A percentile compares a stretch with the other conserved stretches of the same genome.
Evolutionary conservation across 2,113 vertebrate genomes (phyloP).

Genomic region (Penelope pileata): DNA sequence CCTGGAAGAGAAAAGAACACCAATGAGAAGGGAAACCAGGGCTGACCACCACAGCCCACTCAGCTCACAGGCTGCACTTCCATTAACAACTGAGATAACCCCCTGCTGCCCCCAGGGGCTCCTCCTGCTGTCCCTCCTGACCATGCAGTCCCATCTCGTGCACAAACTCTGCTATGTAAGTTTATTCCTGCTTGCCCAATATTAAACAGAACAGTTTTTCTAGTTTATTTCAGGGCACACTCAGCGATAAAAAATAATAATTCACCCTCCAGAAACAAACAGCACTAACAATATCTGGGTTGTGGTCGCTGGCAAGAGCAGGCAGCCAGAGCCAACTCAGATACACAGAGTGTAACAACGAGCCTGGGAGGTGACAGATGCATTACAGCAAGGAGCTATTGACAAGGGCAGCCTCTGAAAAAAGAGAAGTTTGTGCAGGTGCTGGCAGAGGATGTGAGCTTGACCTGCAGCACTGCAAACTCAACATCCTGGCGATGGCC

Average conservation of each 20-base stretch:
- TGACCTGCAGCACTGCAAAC: neutral
- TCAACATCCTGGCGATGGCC: neutral
- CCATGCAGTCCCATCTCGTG: neutral
- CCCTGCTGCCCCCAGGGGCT: neutral
- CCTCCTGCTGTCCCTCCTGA: neutral
- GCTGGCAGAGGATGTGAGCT: neutral
- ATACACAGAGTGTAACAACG: neutral
- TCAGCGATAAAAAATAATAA: neutral
- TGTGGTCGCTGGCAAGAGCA: neutral
- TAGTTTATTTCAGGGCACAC: neutral
- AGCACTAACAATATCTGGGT: accelerated
- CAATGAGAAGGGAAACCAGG: neutral
- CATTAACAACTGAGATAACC: neutral
- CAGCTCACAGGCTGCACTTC: neutral
- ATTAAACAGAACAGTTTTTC: neutral
- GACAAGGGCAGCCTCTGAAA: neutral
- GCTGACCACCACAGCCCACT: neutral
- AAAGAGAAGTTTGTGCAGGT: neutral
- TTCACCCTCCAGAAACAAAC: neutral
- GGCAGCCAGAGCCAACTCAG: neutral
- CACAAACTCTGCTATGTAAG: neutral
- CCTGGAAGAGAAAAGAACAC: slow-evolving; percentile 72
- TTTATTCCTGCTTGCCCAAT: neutral
- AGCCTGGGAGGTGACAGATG: neutral
- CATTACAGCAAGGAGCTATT: neutral